Conservation (phyloP, 2,888 invertebrate species). For the Campaea margaritaria region DNA sequence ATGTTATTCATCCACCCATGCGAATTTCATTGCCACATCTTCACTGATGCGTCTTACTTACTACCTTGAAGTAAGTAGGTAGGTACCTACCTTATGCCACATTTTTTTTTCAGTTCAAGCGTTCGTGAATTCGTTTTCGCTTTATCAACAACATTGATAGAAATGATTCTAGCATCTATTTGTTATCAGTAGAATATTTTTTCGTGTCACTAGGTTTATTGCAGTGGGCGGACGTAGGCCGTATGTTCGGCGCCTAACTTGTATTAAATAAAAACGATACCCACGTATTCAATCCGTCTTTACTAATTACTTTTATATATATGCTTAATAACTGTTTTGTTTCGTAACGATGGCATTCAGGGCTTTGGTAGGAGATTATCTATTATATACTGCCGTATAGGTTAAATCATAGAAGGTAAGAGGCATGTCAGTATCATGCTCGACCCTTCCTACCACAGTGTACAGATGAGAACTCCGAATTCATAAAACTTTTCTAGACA, state of each 20-base stretch:
- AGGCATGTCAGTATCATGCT: too few species aligned
- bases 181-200: constrained; percentile 18
- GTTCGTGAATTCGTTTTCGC: too few species aligned
- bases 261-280: constrained; percentile 30
- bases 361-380: too few species aligned
- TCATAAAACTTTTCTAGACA: too few species aligned
- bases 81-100: background rate
- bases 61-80: constrained; percentile 20
- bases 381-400: too few species aligned
- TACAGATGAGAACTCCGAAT: too few species aligned
- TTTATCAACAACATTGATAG: background rate
- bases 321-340: constrained; percentile 1
- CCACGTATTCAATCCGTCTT: constrained; percentile 6
- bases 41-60: constrained; percentile 22
- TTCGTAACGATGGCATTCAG: background rate
- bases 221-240: constrained; percentile 45
- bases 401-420: too few species aligned
- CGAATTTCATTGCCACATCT: constrained; percentile 36
- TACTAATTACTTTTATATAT: background rate
- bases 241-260: constrained; percentile 45
- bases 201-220: constrained; percentile 62
- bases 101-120: too few species aligned
- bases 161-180: background rate
- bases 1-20: constrained; percentile 40
- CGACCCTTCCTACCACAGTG: too few species aligned